A percentile compares a stretch with the other conserved stretches of the same genome.
Evolutionary conservation across 1,140 invertebrate species (phyloP).

Genomic region (Ditylenchus dipsaci): DNA sequence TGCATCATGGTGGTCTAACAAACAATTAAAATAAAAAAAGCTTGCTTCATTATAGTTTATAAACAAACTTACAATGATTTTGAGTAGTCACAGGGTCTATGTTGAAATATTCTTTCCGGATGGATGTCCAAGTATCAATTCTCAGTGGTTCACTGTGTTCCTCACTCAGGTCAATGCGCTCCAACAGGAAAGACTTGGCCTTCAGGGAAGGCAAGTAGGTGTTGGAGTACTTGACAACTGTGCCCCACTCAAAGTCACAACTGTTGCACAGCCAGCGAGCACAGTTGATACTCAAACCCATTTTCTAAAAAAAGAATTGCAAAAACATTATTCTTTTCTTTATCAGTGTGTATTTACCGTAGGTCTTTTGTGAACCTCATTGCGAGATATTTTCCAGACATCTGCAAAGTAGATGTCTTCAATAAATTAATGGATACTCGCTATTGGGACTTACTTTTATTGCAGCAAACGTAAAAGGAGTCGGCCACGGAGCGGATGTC

Average conservation of each 20-base stretch:
- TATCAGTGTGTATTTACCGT: conserved; percentile 8
- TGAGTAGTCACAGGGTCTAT: conserved; percentile 18
- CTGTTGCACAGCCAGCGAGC: conserved; percentile 23
- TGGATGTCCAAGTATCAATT: conserved; percentile 19
- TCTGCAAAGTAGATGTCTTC: too few relatives aligned
- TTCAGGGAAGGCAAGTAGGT: conserved; percentile 15
- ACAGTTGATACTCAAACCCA: conserved; percentile 26
- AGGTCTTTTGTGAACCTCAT: conserved; percentile 3
- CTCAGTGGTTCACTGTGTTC: background rate
- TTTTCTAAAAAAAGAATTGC: conserved; percentile 15
- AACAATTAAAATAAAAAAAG: background rate
- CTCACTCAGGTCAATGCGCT: conserved; percentile 11
- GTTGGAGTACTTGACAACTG: conserved; percentile 36
- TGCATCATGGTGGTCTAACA: background rate
- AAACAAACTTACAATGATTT: conserved; percentile 28
- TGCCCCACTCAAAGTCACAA: conserved; percentile 20
- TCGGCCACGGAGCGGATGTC: conserved; percentile 19
- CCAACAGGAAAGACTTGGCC: conserved; percentile 15
- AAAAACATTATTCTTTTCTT: background rate
- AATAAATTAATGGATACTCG: too few relatives aligned
- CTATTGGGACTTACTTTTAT: conserved; percentile 22
- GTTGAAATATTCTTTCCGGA: conserved; percentile 26
- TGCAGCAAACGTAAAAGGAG: conserved; percentile 28
- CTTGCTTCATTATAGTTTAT: background rate
- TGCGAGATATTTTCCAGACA: conserved; percentile 7